Conservation (phyloP, 2,888 invertebrate genomes). For the Ashinkailepas kermadecensis region DNA sequence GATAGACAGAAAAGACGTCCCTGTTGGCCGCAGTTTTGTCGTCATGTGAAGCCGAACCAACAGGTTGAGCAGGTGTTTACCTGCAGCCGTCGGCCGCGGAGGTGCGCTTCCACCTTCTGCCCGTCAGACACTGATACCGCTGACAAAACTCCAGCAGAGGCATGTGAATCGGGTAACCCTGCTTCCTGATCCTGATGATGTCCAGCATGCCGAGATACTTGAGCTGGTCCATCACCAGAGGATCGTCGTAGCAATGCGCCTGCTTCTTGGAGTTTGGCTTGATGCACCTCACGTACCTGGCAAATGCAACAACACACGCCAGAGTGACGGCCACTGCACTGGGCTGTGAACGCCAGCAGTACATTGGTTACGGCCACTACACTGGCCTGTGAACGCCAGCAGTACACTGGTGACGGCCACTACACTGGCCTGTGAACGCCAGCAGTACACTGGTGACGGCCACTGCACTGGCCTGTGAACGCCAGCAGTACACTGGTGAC, state of each 20-base stretch:
- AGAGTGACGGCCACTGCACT: no score
- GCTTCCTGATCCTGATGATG: constrained; percentile 80
- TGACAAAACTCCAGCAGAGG: constrained; percentile 64
- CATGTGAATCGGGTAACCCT: constrained; percentile 82
- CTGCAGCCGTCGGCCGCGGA: constrained; percentile 39
- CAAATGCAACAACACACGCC: not conserved
- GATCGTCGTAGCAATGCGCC: constrained; percentile 68
- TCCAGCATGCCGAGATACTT: constrained; percentile 88
- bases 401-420: no score
- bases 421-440: no score
- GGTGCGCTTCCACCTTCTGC: constrained; percentile 35
- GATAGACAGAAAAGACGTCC: constrained; percentile 27
- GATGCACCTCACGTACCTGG: constrained; percentile 80
- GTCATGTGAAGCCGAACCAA: not conserved
- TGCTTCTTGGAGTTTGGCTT: constrained; percentile 81
- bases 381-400: no score
- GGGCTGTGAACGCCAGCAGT: no score
- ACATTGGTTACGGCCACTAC: no score
- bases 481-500: no score
- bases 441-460: no score
- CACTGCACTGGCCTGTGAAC: no score
- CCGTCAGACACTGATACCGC: constrained; percentile 65
- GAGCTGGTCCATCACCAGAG: constrained; percentile 75
- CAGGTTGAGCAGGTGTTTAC: constrained; percentile 35
- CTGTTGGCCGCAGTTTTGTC: not conserved